These are phyloP conservation scores for Nothoprocta pentlandii DNA, from an alignment of 2,113 vertebrate species.

Conservation along the genomic window DNA sequence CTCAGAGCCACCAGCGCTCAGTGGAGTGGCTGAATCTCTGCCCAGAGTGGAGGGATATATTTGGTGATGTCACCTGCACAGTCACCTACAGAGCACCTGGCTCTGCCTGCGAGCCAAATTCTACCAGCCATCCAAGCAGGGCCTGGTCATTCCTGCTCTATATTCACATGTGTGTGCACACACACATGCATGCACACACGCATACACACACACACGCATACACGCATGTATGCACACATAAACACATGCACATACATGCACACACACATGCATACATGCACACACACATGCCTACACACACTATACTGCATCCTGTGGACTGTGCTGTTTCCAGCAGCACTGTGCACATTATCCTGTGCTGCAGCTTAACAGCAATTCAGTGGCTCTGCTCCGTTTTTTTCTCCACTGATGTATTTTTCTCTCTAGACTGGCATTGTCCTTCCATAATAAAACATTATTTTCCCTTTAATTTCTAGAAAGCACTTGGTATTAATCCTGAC, in stretches of 20 bases:
- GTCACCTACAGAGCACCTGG: too few relatives aligned
- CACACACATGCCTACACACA: fast-evolving
- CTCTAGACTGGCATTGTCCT: not conserved
- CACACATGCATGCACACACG: fast-evolving
- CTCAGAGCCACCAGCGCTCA: not conserved
- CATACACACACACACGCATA: not conserved
- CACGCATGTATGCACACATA: fast-evolving
- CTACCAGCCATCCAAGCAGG: too few relatives aligned
- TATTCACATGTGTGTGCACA: too few relatives aligned
- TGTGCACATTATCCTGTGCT: not conserved
- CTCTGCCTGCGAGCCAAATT: too few relatives aligned
- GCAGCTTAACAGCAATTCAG: not conserved
- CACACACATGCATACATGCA: too few relatives aligned
- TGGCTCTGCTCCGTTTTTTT: not conserved
- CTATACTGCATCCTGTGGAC: fast-evolving
- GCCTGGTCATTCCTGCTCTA: too few relatives aligned
- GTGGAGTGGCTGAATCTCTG: fast-evolving
- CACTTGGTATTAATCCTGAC: not conserved
- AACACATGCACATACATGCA: not conserved
- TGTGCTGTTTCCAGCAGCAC: not conserved
- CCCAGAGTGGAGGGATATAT: not conserved
- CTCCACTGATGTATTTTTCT: not conserved
- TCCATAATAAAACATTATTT: not conserved
- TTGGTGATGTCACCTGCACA: too few relatives aligned
- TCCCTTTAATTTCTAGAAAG: not conserved